Evolutionary conservation across 1,140 invertebrate species (phyloP).

Genomic region (Drosophila littoralis): DNA sequence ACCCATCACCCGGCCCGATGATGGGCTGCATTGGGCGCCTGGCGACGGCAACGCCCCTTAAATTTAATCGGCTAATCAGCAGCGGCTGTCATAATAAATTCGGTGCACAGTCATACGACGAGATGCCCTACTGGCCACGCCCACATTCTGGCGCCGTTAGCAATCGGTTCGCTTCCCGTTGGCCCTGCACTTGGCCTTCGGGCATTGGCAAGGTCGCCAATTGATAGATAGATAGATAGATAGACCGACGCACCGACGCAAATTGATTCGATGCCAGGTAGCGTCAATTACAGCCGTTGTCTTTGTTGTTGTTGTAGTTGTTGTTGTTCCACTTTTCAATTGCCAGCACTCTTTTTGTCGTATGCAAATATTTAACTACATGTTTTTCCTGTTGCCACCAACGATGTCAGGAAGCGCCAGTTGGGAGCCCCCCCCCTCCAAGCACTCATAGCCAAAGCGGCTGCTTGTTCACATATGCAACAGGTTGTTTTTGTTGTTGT

Average conservation of each 20-base stretch:
- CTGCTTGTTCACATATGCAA: slow-evolving; percentile 46
- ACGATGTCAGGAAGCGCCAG: slow-evolving; percentile 50
- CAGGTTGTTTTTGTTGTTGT: slow-evolving; percentile 42
- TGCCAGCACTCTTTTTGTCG: not conserved
- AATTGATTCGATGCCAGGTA: slow-evolving; percentile 66
- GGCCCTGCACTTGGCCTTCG: slow-evolving; percentile 41
- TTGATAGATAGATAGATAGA: slow-evolving; percentile 55
- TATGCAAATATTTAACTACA: slow-evolving; percentile 65
- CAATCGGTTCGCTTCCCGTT: slow-evolving; percentile 15
- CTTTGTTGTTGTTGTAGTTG: slow-evolving; percentile 9
- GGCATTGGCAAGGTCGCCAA: slow-evolving; percentile 58
- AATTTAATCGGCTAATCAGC: slow-evolving; percentile 29
- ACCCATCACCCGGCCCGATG: slow-evolving; percentile 1
- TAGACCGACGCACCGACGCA: slow-evolving; percentile 44
- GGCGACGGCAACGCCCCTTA: slow-evolving; percentile 35
- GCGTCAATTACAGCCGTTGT: slow-evolving; percentile 6
- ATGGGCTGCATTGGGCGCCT: slow-evolving; percentile 6
- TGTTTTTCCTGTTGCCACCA: slow-evolving; percentile 20
- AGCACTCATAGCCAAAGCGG: not conserved
- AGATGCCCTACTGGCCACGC: slow-evolving; percentile 28
- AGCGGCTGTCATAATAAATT: slow-evolving; percentile 28
- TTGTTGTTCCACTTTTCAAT: slow-evolving; percentile 9
- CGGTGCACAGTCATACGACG: not conserved
- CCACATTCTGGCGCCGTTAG: slow-evolving; percentile 31
- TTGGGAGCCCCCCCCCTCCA: not conserved